Percentiles rank a stretch among this genome's conserved stretches.
Evolutionary conservation across 2,888 invertebrate genomes (phyloP).

Genomic region (Oscheius sp.): DNA sequence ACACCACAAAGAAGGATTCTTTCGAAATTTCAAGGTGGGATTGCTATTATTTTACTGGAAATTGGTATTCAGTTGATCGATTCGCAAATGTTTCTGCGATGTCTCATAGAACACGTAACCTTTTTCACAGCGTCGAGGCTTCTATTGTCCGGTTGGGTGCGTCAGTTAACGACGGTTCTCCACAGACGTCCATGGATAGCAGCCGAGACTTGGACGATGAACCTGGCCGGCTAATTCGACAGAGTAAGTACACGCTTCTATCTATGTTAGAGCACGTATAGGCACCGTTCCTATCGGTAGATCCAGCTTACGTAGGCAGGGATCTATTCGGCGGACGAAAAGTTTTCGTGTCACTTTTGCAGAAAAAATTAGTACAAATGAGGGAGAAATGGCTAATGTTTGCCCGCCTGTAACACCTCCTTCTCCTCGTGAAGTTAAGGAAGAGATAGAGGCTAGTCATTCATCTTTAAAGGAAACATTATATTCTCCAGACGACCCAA

Average conservation of each 20-base stretch:
- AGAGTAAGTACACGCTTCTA: slow-evolving; percentile 13
- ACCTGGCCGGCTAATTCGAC: slow-evolving; percentile 22
- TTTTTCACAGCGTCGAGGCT: slow-evolving; percentile 31
- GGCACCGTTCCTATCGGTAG: slow-evolving; percentile 9
- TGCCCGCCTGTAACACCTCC: slow-evolving; percentile 5
- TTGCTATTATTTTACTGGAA: neutral
- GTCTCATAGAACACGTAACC: slow-evolving; percentile 31
- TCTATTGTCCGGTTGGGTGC: slow-evolving; percentile 23
- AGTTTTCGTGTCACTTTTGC: slow-evolving; percentile 30
- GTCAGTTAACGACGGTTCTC: slow-evolving; percentile 21
- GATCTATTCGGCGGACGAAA: slow-evolving; percentile 4
- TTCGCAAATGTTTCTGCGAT: slow-evolving; percentile 25
- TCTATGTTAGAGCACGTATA: neutral
- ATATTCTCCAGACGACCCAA: neutral
- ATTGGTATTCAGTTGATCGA: slow-evolving; percentile 29
- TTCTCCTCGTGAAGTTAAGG: neutral
- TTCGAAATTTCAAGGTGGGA: slow-evolving; percentile 14
- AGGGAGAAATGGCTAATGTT: slow-evolving; percentile 6
- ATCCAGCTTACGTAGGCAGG: slow-evolving; percentile 10
- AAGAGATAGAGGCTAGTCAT: neutral
- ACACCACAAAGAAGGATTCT: slow-evolving; percentile 12
- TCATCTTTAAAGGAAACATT: neutral
- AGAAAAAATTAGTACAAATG: slow-evolving; percentile 6
- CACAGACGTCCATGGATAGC: neutral
- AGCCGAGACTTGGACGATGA: slow-evolving; percentile 12